These are phyloP conservation scores for Penaeus chinensis DNA, from an alignment of 1,140 invertebrate genomes.

Conservation along the genomic window DNA sequence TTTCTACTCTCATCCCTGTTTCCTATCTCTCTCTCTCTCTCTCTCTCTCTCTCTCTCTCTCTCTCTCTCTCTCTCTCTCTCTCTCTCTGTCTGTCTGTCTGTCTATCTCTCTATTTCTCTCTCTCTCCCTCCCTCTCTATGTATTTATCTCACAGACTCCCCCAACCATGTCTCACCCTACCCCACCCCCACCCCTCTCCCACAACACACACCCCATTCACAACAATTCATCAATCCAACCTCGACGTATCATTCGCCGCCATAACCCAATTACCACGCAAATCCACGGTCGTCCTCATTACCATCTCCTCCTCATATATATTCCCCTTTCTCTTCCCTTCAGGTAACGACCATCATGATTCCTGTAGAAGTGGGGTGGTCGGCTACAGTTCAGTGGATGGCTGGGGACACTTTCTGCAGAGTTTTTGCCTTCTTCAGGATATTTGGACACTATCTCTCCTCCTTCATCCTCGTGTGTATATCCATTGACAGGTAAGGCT, in stretches of 20 bases:
- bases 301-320: too few relatives aligned
- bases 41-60: conserved; percentile 16
- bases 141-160: neutral
- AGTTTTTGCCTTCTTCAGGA: conserved; percentile 85
- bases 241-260: too few relatives aligned
- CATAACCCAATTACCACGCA: too few relatives aligned
- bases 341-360: conserved; percentile 92
- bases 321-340: conserved; percentile 34
- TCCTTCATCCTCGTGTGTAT: conserved; percentile 89
- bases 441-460: conserved; percentile 87
- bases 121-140: neutral
- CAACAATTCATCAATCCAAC: too few relatives aligned
- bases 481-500: conserved; percentile 81
- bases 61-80: neutral
- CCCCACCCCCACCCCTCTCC: too few relatives aligned
- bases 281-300: too few relatives aligned
- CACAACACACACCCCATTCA: too few relatives aligned
- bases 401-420: conserved; percentile 83
- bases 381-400: conserved; percentile 82
- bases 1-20: neutral
- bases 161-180: too few relatives aligned
- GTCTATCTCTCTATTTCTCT: neutral
- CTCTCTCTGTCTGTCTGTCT: neutral
- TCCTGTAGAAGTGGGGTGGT: conserved; percentile 90
- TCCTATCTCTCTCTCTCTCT: conserved; percentile 19